Evolutionary conservation across 2,797 vertebrate species (phyloP), one percentile per base, ranked within the genome.

Genomic region (Peromyscus aztecus): DNA sequence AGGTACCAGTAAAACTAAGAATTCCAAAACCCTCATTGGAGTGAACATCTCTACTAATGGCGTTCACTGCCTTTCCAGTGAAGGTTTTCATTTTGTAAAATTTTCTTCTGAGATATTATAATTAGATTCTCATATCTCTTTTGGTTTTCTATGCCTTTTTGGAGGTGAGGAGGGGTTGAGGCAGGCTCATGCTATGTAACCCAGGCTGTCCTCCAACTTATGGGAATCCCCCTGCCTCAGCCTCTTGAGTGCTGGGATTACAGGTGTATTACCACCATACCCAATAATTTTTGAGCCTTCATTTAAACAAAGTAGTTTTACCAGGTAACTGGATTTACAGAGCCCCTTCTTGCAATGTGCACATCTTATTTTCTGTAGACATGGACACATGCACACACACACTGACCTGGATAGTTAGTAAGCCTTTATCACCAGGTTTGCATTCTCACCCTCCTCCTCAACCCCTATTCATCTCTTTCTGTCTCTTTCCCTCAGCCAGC

Each of bases 271-370:
- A n/a, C n/a, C 55, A 82, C 34, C n/a, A 59, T 24, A 80, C 49
- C 9, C 46, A 52, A 24, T 43, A 49, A 96, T 76, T 95, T 95
- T 40, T 71, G 69, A 43, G 8, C 4, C 59, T 71, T 85, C 92
- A 76, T n/a, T 24, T 61, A 34, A 89, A 40, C 29, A 71, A 91
- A 52, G 80, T 8, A 46, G 7, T 67, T 90, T 94, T 96, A 31
- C 59, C 76, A 87, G 43, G 76, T 83, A 85, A 69, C 19, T 90
- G 59, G 59, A 82, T 95, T 94, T 88, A 37, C 61, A 78, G 43
- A 52, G 10, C 16, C 9, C 31, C 87, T 95, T 95, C 43, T 69
- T 94, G 69, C 34, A 61, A 69, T 9, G 23, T 12, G 19, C 7
- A 49, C 46, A 69, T 57, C n/a, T 85, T 83, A 6, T 77, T 86